Evolutionary conservation across 2,797 vertebrate species (phyloP).

Genomic region (Buceros bicornis): DNA sequence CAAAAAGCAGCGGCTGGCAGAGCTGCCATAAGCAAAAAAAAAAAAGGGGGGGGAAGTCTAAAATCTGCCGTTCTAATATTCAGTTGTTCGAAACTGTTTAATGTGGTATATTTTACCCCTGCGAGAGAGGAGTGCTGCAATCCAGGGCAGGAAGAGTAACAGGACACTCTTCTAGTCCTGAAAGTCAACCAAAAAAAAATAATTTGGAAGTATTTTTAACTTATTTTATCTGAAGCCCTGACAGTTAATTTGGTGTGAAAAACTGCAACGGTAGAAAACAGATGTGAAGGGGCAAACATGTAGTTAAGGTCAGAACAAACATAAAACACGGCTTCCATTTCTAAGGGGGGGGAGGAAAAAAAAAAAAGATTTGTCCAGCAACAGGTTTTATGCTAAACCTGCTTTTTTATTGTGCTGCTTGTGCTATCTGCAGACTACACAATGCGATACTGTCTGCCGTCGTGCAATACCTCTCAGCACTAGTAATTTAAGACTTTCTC

Average conservation of each 20-base stretch:
- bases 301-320: conserved; percentile 84
- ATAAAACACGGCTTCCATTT: conserved; percentile 80
- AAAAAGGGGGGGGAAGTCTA: not conserved
- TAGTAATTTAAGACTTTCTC: conserved; percentile 91
- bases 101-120: conserved; percentile 58
- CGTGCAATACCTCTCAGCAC: conserved; percentile 85
- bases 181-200: conserved; percentile 77
- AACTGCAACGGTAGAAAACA: conserved; percentile 84
- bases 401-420: conserved; percentile 83
- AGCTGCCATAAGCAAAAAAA: not conserved
- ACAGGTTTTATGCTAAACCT: conserved; percentile 85
- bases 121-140: conserved; percentile 63
- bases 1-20: conserved; percentile 12
- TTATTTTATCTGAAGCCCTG: conserved; percentile 83
- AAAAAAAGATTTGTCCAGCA: conserved; percentile 77
- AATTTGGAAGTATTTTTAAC: conserved; percentile 82
- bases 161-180: conserved; percentile 65
- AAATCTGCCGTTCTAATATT: conserved; percentile 68
- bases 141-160: conserved; percentile 72
- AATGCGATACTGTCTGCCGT: conserved; percentile 82
- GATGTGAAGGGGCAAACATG: conserved; percentile 83
- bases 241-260: conserved; percentile 87
- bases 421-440: conserved; percentile 83
- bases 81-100: conserved; percentile 63
- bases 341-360: not conserved